Evolutionary conservation across 2,888 invertebrate genomes (phyloP), one percentile per base, ranked within the genome.

Genomic region (Lepidochrysops patricia): DNA sequence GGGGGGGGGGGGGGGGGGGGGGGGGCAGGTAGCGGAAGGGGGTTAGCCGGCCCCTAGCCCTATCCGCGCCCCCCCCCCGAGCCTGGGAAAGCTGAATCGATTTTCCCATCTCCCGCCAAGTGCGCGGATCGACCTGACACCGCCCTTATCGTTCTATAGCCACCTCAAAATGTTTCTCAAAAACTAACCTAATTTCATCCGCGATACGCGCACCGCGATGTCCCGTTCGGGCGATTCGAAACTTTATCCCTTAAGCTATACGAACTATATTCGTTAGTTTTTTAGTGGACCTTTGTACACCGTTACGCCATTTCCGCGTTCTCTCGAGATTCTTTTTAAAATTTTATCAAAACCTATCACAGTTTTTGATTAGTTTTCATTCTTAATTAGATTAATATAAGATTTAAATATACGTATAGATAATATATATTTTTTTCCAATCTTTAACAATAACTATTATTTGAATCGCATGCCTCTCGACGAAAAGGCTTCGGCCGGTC

Each of bases 261-360:
- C 52, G 60, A 58, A 35, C 58, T 59, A 52, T 57, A 61, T 37
- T 60, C 34, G 35, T 62, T 57, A 52, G 43, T 50, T 48, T 35
- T 57, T 27, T 27, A 35, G 49, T 49, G 60, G 60, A 57, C 61
- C 64, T 37, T 57, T 60, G 63, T 63, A 62, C 62, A 49, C 68
- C 63, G 63, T 58, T 58, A 59, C 52, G 60, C 57, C 66, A 65
- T 64, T 61, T 65, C 65, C 66, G 65, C 71, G 68, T 70, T 75
- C 70, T 72, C 72, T 72, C 69, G 66, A 72, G 76, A 72, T 80
- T 79, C 67, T 64, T 78, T 83, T 86, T 86, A 87, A 88, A 88
- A 84, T 84, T 87, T 84, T 89, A 88, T 88, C 88, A 89, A 89
- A 89, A 89, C 89, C 87, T 89, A 89, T 89, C 89, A 89, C 89